A percentile compares a stretch with the other conserved stretches of the same genome.
Evolutionary conservation across 1,140 invertebrate species (phyloP).

Genomic region (Trichonephila inaurata): DNA sequence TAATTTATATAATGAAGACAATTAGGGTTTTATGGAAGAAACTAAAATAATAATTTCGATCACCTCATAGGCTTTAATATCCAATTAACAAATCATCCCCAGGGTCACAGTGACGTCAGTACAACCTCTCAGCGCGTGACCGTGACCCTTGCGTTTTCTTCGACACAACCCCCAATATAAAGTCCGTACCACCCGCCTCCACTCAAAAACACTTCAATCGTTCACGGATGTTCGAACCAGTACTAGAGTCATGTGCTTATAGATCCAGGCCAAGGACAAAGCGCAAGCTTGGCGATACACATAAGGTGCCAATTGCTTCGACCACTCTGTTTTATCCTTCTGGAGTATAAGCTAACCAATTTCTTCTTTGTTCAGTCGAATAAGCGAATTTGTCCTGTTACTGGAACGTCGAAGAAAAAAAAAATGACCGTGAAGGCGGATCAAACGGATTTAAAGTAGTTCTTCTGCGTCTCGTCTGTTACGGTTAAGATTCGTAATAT

Average conservation of each 20-base stretch:
- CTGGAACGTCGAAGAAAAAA: neutral
- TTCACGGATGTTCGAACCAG: conserved; percentile 19
- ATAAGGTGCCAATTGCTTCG: conserved; percentile 35
- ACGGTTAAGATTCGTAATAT: neutral
- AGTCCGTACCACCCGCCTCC: conserved; percentile 37
- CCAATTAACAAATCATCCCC: conserved; percentile 60
- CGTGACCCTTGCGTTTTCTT: conserved; percentile 36
- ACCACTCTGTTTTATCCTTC: neutral
- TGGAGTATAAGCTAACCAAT: neutral
- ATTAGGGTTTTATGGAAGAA: conserved; percentile 29
- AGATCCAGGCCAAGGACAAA: conserved; percentile 48
- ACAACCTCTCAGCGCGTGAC: conserved; percentile 39
- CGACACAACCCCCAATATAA: neutral
- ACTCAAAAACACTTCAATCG: conserved; percentile 14
- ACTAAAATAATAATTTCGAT: conserved; percentile 28
- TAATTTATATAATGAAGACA: conserved; percentile 17
- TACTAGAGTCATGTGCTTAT: conserved; percentile 36
- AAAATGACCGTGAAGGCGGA: neutral
- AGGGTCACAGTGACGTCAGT: conserved; percentile 33
- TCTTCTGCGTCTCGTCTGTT: neutral
- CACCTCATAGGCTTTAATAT: neutral
- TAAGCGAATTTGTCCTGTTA: neutral
- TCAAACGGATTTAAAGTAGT: neutral
- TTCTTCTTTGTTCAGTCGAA: neutral
- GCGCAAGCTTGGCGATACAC: conserved; percentile 9